Evolutionary conservation across 2,113 vertebrate genomes (phyloP).

Genomic region (Dipodomys spectabilis): DNA sequence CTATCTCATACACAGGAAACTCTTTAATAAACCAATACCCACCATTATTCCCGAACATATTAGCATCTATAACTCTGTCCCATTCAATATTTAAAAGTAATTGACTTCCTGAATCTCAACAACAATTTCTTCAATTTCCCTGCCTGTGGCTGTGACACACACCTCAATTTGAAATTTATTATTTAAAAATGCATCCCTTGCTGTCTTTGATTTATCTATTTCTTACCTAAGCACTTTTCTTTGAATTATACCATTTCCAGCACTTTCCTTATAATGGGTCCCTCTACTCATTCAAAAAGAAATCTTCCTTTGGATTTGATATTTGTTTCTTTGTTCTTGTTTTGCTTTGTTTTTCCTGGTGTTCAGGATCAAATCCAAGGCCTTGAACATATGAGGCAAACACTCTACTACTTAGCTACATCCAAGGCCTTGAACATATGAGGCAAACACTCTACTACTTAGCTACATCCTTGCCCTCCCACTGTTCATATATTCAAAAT

Average conservation of each 20-base stretch:
- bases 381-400: no score
- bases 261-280: background rate
- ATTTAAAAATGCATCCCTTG: background rate
- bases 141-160: background rate
- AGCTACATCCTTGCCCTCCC: background rate
- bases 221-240: background rate
- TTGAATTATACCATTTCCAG: background rate
- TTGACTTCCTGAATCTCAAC: background rate
- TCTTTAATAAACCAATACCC: background rate
- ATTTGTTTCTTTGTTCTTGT: background rate
- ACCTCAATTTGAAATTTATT: background rate
- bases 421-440: no score
- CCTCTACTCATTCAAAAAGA: background rate
- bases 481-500: background rate
- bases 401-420: no score
- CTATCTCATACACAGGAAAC: background rate
- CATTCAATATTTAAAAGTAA: background rate
- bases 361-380: no score
- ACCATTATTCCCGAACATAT: background rate
- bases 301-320: background rate
- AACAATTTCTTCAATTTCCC: background rate
- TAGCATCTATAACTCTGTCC: background rate
- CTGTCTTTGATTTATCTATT: background rate
- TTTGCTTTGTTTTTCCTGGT: no score
- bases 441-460: no score